Base-by-base conservation (phyloP, 1,140 invertebrate species). In the Elysia chlorotica region DNA sequence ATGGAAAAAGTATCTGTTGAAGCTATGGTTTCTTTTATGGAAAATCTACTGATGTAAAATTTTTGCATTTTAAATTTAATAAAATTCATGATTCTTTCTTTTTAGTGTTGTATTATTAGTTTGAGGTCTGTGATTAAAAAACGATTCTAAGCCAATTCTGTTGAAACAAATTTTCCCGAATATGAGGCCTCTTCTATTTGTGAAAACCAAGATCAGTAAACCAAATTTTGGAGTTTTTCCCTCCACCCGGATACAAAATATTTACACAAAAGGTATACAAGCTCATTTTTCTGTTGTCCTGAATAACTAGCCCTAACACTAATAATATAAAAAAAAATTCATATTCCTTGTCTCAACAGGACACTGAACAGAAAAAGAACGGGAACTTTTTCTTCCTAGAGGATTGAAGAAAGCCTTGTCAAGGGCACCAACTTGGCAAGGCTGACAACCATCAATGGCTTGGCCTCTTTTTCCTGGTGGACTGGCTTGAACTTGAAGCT, bases 381-480 rank as follows among this genome's bases (percentile, higher is more conserved):
- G 98, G 98, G 59, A 97, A 99, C 89, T 99, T 95, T 89, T 99
- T 99, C 92, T 99, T 99, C 91, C 89, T 99, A 80, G 98, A 99
- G 89, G 96, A 98, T 87, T 96, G 92, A 88, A 68, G 56, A 19
- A 35, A 57, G 68, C 68, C 68, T 71, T n/a, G 68, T 53, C 68
- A 62, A 71, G 56, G 68, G 68, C 68, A 71, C 23, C 59, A 71
- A 62, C 35, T 71, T 71, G 68, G 68, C 68, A 61, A 38, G 56
- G 33, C n/a, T 71, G n/a, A n/a, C n/a, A n/a, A n/a, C n/a, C n/a
- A n/a, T n/a, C n/a, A n/a, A n/a, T n/a, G n/a, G n/a, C n/a, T n/a
- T n/a, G n/a, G n/a, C n/a, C n/a, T n/a, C n/a, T n/a, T n/a, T n/a
- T n/a, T n/a, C n/a, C n/a, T n/a, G n/a, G n/a, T n/a, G n/a, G n/a